A percentile compares a stretch with the other conserved stretches of the same genome.
phyloP scores from a whole-genome alignment of 2,888 invertebrate genomes.

The Hecatera dysodea region DNA sequence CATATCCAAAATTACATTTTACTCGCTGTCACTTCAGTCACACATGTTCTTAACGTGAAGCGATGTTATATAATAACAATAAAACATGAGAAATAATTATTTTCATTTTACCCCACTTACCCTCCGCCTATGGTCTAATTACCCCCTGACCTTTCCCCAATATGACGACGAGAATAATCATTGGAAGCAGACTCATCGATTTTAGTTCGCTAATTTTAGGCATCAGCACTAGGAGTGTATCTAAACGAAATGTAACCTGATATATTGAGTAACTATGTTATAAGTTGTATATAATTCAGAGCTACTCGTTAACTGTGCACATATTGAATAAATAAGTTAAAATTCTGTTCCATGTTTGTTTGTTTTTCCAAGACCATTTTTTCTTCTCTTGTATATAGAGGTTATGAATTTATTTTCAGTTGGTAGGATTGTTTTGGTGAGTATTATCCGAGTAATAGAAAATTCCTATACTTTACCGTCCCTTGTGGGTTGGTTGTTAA shows the following conservation, averaged over 20 bases:
- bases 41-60: neutral
- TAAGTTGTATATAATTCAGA: conserved; percentile 84
- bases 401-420: neutral
- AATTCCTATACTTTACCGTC: neutral
- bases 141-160: conserved; percentile 54
- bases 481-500: neutral
- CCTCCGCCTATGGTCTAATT: conserved; percentile 26
- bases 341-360: conserved; percentile 65
- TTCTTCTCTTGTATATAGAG: neutral
- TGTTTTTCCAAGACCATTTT: conserved; percentile 49
- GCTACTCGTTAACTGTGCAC: conserved; percentile 91
- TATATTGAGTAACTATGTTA: conserved; percentile 63
- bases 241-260: conserved; percentile 68
- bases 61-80: neutral
- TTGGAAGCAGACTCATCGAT: conserved; percentile 51
- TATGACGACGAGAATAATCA: conserved; percentile 50
- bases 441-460: neutral
- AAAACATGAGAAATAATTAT: neutral
- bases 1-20: neutral
- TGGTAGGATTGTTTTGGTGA: neutral
- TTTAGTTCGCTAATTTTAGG: conserved; percentile 57
- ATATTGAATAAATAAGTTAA: conserved; percentile 85
- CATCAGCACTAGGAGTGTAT: conserved; percentile 47
- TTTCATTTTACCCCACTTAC: neutral
- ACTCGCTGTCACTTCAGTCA: too few species aligned